A percentile compares a stretch with the other conserved stretches of the same genome.
phyloP scores from a whole-genome alignment of 2,888 invertebrate species.

The Fragum fragum region DNA sequence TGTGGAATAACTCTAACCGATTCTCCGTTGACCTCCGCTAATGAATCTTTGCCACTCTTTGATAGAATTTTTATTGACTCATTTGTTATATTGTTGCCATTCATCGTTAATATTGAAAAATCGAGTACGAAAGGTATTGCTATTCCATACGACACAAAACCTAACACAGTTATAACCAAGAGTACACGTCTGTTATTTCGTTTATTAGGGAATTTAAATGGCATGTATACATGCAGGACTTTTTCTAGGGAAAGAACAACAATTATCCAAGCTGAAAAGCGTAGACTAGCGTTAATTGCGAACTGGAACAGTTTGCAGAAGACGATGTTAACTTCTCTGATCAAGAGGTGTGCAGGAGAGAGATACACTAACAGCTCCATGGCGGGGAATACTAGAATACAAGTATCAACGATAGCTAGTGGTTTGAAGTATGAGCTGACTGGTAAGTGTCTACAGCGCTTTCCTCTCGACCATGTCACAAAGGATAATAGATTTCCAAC shows the following conservation, averaged over 20 bases:
- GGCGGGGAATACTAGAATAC: constrained; percentile 8
- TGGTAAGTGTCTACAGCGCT: not conserved
- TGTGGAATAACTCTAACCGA: not conserved
- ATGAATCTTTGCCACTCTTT: not conserved
- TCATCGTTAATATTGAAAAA: not conserved
- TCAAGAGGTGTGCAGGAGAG: not conserved
- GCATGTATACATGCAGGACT: not conserved
- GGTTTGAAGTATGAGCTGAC: constrained; percentile 16
- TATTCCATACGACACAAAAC: not conserved
- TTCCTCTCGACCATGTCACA: not conserved
- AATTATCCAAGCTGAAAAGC: constrained; percentile 15
- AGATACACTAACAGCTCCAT: constrained; percentile 15
- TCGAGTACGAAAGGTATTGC: not conserved
- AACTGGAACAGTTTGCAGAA: constrained; percentile 15
- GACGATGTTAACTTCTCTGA: not conserved
- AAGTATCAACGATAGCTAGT: constrained; percentile 15
- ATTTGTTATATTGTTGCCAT: not conserved
- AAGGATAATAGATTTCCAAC: constrained; percentile 20
- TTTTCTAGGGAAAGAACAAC: constrained; percentile 5
- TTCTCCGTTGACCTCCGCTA: not conserved
- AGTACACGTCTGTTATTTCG: not conserved
- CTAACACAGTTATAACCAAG: not conserved
- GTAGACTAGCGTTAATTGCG: not conserved
- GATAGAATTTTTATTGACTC: not conserved
- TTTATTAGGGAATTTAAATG: not conserved